These are phyloP conservation scores for Coregonus clupeaformis DNA, from an alignment of 2,113 vertebrate genomes.

Conservation along the genomic window DNA sequence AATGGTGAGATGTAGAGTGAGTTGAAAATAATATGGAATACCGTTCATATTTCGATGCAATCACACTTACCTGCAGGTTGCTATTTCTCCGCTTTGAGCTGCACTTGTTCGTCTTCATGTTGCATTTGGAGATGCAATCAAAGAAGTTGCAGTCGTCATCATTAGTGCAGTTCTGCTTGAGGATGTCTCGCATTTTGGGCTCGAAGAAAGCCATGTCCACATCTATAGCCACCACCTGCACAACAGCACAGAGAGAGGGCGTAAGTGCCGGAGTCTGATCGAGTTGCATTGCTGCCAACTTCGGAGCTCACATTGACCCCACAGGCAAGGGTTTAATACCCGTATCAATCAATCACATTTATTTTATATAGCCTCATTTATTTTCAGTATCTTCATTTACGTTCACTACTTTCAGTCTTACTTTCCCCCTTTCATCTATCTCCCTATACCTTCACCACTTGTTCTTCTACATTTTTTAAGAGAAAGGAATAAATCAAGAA, in stretches of 20 bases:
- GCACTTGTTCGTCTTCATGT: slow-evolving; percentile 76
- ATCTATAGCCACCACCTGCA: slow-evolving; percentile 94
- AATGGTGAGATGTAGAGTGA: neutral
- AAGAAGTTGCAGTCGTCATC: slow-evolving; percentile 97
- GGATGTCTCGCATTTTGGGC: slow-evolving; percentile 95
- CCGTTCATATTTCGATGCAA: neutral
- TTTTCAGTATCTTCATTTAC: too few relatives aligned
- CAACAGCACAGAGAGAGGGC: neutral
- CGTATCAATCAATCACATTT: too few relatives aligned
- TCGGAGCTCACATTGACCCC: too few relatives aligned
- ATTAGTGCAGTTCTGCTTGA: slow-evolving; percentile 91
- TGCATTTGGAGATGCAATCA: slow-evolving; percentile 91
- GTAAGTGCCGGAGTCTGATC: neutral
- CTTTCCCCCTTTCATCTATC: too few relatives aligned
- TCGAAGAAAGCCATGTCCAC: slow-evolving; percentile 99
- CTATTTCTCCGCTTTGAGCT: slow-evolving; percentile 83
- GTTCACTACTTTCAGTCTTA: too few relatives aligned
- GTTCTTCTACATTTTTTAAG: too few relatives aligned
- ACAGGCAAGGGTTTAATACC: too few relatives aligned
- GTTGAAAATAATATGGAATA: neutral
- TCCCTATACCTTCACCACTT: too few relatives aligned
- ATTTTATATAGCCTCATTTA: too few relatives aligned
- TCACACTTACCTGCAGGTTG: slow-evolving; percentile 85
- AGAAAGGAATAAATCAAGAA: too few relatives aligned
- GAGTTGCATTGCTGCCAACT: too few relatives aligned